Conservation (phyloP, 30 jellyfish, hydroid and myxozoan species). For the Aurelia sp. region DNA sequence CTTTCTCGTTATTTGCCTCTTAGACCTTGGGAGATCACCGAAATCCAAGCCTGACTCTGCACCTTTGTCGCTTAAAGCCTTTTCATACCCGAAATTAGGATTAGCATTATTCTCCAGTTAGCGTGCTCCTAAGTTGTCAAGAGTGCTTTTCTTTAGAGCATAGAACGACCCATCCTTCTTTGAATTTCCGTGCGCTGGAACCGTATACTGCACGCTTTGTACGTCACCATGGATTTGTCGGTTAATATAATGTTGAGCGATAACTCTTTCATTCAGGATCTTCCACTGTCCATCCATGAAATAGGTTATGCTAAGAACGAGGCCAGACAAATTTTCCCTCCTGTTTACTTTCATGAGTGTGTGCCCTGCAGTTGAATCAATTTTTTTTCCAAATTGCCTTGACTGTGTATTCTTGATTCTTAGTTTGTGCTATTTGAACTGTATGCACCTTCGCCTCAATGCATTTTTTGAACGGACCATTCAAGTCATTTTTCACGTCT, state of each 20-base stretch:
- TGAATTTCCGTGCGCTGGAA: constrained; percentile 17
- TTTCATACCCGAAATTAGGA: neutral
- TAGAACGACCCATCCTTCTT: constrained; percentile 1
- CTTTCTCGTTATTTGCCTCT: neutral
- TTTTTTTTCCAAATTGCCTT: no score
- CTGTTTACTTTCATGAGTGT: no score
- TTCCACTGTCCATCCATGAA: neutral
- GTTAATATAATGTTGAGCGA: neutral
- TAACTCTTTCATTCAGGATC: neutral
- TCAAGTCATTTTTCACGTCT: no score
- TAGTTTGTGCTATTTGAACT: no score
- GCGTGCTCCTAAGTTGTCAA: neutral
- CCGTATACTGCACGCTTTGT: neutral
- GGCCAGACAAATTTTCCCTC: no score
- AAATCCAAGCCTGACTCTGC: neutral
- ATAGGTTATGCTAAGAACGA: no score
- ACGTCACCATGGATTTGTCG: constrained; percentile 20
- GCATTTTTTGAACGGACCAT: no score
- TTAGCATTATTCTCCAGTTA: neutral
- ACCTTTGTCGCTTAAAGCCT: neutral
- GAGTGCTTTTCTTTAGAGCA: constrained; percentile 32
- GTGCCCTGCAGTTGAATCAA: no score
- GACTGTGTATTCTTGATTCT: no score
- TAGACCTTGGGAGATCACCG: constrained; percentile 19
- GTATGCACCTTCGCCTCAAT: no score